phyloP scores from a whole-genome alignment of 2,888 invertebrate species.

The Tethea ocularis region DNA sequence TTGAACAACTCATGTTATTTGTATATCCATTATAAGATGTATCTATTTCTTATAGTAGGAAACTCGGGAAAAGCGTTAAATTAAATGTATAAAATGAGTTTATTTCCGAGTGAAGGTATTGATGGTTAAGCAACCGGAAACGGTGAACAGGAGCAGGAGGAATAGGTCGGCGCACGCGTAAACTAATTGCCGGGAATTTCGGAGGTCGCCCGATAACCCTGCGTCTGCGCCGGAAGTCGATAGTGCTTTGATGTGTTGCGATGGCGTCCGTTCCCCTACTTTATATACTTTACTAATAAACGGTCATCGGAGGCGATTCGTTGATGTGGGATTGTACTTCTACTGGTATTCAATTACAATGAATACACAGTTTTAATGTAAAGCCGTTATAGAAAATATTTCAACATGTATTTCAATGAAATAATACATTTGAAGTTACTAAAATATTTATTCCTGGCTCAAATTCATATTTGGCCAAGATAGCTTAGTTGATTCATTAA shows the following conservation, averaged over 20 bases:
- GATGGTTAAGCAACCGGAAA: slow-evolving; percentile 54
- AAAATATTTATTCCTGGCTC: too few species aligned
- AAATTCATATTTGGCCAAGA: too few species aligned
- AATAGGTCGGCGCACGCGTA: slow-evolving; percentile 56
- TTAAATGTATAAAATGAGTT: slow-evolving; percentile 25
- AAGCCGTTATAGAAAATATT: neutral
- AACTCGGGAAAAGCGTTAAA: slow-evolving; percentile 6
- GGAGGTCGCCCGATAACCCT: slow-evolving; percentile 79
- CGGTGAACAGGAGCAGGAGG: slow-evolving; percentile 51
- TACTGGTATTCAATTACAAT: slow-evolving; percentile 6
- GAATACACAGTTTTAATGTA: neutral
- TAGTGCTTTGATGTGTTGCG: slow-evolving; percentile 77
- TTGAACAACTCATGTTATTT: too few species aligned
- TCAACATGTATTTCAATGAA: too few species aligned
- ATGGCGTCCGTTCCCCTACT: slow-evolving; percentile 62
- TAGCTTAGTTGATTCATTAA: too few species aligned
- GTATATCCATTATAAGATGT: too few species aligned
- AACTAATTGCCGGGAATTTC: slow-evolving; percentile 78
- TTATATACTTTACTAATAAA: slow-evolving; percentile 41
- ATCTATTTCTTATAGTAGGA: neutral
- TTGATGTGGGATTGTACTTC: neutral
- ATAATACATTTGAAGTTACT: too few species aligned
- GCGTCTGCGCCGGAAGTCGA: slow-evolving; percentile 76
- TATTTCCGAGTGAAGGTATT: slow-evolving; percentile 42
- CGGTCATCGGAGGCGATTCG: slow-evolving; percentile 17